Conservation (phyloP, 1,140 invertebrate species). For the Planococcus citri region DNA sequence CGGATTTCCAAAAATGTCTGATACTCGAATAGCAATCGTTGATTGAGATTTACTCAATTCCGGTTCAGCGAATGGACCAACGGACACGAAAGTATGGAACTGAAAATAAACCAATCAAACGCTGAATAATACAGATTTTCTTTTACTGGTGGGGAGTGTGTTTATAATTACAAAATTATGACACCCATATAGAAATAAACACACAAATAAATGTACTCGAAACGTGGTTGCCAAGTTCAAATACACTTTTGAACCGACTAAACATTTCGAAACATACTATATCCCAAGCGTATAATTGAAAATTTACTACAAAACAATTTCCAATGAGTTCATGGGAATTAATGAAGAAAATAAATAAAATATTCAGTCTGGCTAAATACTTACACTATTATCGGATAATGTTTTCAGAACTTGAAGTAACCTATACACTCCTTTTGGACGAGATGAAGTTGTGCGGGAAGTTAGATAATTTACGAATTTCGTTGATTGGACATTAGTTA, state of each 20-base stretch:
- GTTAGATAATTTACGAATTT: slow-evolving; percentile 88
- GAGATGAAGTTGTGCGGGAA: slow-evolving; percentile 76
- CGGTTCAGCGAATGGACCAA: background rate
- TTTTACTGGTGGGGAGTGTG: no score
- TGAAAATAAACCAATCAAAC: background rate
- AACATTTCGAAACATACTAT: background rate
- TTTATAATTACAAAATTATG: no score
- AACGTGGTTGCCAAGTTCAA: no score
- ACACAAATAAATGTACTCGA: no score
- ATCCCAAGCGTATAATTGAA: slow-evolving; percentile 9
- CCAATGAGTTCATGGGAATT: slow-evolving; percentile 2
- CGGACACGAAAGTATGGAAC: background rate
- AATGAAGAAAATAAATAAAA: no score
- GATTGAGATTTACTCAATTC: background rate
- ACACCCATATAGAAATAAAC: no score
- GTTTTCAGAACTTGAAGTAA: slow-evolving; percentile 65
- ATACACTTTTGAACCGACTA: background rate
- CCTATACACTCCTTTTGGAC: slow-evolving; percentile 62
- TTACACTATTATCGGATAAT: slow-evolving; percentile 51
- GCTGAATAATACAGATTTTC: no score
- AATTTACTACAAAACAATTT: background rate
- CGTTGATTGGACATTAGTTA: slow-evolving; percentile 61
- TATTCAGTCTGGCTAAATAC: background rate
- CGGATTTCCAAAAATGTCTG: background rate
- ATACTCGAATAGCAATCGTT: background rate